Evolutionary conservation across 2,113 vertebrate species (phyloP).

Genomic region (Origma solitaria): DNA sequence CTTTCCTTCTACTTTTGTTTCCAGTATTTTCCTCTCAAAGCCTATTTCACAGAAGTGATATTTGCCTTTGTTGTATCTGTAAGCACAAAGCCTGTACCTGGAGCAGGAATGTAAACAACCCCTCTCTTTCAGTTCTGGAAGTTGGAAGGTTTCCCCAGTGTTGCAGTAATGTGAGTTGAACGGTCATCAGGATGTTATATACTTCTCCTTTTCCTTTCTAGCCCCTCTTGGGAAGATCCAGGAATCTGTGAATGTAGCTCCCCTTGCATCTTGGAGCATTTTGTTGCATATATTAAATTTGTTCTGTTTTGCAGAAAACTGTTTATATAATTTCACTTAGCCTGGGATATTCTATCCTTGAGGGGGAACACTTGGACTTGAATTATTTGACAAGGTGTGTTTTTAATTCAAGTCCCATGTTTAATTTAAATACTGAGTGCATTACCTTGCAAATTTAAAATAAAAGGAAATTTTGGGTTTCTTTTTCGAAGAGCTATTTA

Average conservation of each 20-base stretch:
- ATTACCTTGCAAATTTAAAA: background rate
- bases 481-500: background rate
- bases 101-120: background rate
- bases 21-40: background rate
- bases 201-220: background rate
- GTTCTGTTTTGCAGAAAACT: background rate
- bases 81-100: background rate
- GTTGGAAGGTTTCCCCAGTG: background rate
- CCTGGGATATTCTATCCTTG: background rate
- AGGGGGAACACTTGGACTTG: background rate
- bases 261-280: background rate
- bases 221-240: background rate
- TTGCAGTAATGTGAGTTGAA: background rate
- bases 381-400: background rate
- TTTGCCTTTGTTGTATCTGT: background rate
- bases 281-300: background rate
- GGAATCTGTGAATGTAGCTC: background rate
- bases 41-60: background rate
- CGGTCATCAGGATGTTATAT: background rate
- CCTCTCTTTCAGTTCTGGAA: background rate
- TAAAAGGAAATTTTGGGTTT: background rate
- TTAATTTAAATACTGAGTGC: background rate
- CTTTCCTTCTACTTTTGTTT: background rate
- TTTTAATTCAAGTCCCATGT: background rate
- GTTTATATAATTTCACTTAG: background rate